Evolutionary conservation across 2,888 invertebrate genomes (phyloP).

Genomic region (Margaritifera margaritifera): DNA sequence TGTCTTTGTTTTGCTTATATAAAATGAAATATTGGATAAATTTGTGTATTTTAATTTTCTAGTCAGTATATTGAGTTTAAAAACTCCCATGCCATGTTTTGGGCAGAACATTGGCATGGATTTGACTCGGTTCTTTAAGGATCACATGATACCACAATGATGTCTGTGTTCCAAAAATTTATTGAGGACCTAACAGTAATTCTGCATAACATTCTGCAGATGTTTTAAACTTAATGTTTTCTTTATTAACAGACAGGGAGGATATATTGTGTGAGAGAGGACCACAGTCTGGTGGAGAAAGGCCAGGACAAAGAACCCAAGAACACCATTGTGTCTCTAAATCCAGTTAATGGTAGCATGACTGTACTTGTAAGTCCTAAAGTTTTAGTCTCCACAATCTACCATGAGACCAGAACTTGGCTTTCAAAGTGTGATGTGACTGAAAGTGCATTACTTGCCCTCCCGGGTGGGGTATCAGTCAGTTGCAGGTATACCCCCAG

Average conservation of each 20-base stretch:
- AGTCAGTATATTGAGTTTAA: too few relatives aligned
- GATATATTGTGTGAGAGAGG: constrained; percentile 63
- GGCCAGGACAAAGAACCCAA: constrained; percentile 54
- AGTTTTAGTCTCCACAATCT: too few relatives aligned
- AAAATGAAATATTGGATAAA: too few relatives aligned
- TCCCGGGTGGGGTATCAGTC: neutral
- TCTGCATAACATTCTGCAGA: neutral
- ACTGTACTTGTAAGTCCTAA: constrained; percentile 51
- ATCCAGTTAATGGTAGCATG: constrained; percentile 54
- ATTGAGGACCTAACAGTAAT: neutral
- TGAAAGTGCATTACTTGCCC: neutral
- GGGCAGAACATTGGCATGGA: too few relatives aligned
- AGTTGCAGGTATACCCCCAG: too few relatives aligned
- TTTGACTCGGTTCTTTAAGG: too few relatives aligned
- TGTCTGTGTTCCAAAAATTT: neutral
- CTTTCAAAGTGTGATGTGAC: neutral
- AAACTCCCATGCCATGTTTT: too few relatives aligned
- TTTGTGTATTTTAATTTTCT: too few relatives aligned
- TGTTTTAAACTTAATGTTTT: constrained; percentile 1
- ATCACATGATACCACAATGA: too few relatives aligned
- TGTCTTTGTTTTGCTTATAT: too few relatives aligned
- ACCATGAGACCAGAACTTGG: neutral
- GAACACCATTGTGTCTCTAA: constrained; percentile 58
- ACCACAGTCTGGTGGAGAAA: constrained; percentile 53
- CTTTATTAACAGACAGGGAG: constrained; percentile 41